A percentile compares a stretch with the other conserved stretches of the same genome.
Evolutionary conservation across 2,797 vertebrate species (phyloP).

Genomic region (Diglossa cyanea): DNA sequence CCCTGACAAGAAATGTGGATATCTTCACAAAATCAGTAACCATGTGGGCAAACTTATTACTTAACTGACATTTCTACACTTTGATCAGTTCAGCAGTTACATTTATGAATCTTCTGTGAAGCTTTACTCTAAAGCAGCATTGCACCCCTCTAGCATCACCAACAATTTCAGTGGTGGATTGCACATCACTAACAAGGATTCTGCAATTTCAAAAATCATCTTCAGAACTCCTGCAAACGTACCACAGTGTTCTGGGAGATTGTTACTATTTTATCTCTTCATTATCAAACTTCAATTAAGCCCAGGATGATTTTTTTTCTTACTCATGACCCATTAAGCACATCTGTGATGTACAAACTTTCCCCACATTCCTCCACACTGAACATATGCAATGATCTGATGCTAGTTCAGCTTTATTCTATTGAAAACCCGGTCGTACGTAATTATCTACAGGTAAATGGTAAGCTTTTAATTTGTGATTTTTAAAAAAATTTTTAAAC

Average conservation of each 20-base stretch:
- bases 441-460: background rate
- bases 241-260: background rate
- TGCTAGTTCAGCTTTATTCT: background rate
- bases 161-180: background rate
- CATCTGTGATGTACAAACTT: fast-evolving
- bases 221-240: background rate
- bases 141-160: background rate
- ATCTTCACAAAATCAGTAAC: background rate
- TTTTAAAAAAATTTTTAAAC: background rate
- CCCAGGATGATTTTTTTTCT: background rate
- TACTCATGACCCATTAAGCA: background rate
- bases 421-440: background rate
- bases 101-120: background rate
- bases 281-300: background rate
- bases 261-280: fast-evolving
- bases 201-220: background rate
- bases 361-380: background rate
- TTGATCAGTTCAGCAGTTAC: background rate
- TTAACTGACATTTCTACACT: background rate
- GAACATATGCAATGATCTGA: background rate
- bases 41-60: background rate
- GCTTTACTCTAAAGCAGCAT: background rate
- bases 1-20: background rate
- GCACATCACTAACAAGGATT: background rate
- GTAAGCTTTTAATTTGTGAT: background rate